Evolutionary conservation across 1,140 invertebrate genomes (phyloP), one percentile per base, ranked within the genome.

Genomic region (Atta colombica): DNA sequence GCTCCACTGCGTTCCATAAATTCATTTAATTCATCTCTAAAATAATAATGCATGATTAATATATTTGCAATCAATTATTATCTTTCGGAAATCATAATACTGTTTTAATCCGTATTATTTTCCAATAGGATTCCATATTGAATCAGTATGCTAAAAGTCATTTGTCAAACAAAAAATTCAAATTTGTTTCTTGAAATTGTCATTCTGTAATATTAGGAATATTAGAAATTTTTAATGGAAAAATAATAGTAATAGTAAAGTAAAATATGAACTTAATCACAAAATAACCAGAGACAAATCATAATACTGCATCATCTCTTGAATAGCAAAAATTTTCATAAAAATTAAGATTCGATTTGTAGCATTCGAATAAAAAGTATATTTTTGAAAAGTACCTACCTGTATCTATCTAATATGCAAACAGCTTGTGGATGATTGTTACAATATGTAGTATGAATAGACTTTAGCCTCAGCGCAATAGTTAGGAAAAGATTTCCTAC

Each of bases 401-500:
- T 98, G 92, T 98, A 98, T 94, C 98, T 98, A 94, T 99, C 98
- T 88, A 99, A 96, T 88, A 99, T 97, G 92, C 97, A 97, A 55
- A 99, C 98, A 92, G 99, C 98, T 94, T 97, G 97, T 0, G 99
- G 99, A 96, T 99, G 99, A 91, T 98, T 97, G 84, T 97, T 96
- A 95, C 99, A 99, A 94, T 99, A 99, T 18, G 96, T 96, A 89
- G 97, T 97, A 95, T 99, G 98, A 31, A 99, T 97, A 86, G 96
- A 95, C 95, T 99, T 99, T 74, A 99, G 96, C 93, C 97, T 96
- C 21, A 98, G 97, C 10, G 99, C 99, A 94, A 97, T 97, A 66
- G 97, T 97, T 60, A 99, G 95, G 93, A 99, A 99, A 1, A 99
- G 95, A 92, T 98, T 98, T 7, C 99, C 99, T 80, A 99, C 97